A percentile compares a stretch with the other conserved stretches of the same genome.
Conservation (phyloP, 2,113 vertebrate species). For the Mesocricetus auratus region DNA sequence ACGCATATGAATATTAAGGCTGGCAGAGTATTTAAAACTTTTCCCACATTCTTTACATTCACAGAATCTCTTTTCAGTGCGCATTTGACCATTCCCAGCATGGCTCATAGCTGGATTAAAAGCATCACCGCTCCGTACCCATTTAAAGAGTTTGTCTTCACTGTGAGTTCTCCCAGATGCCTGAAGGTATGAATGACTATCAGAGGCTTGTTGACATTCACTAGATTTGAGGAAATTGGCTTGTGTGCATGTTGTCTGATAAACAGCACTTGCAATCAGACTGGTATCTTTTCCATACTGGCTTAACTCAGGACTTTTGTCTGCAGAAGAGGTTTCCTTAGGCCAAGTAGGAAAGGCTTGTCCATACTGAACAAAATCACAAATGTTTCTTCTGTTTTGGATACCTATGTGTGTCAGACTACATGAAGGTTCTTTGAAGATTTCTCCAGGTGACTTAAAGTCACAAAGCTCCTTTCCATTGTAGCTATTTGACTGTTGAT, state of each 20-base stretch:
- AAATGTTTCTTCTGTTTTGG: neutral
- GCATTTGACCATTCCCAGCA: neutral
- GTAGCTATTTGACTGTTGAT: constrained; percentile 1
- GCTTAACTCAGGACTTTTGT: neutral
- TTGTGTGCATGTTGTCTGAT: neutral
- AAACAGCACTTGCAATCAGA: neutral
- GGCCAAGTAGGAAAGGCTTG: neutral
- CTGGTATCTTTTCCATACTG: neutral
- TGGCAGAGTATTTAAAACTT: constrained; percentile 35
- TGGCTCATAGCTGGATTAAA: neutral
- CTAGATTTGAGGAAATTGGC: neutral
- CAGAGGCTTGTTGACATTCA: neutral
- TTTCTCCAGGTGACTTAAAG: neutral
- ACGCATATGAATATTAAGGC: constrained; percentile 53
- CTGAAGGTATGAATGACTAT: neutral
- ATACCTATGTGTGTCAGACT: neutral
- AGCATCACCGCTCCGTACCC: neutral
- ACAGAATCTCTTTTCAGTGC: neutral
- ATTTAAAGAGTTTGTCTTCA: neutral
- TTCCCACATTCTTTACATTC: constrained; percentile 62
- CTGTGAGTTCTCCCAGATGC: neutral
- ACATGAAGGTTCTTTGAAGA: neutral
- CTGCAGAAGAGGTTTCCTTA: neutral
- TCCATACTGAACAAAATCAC: neutral
- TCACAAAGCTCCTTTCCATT: neutral